Evolutionary conservation across 2,113 vertebrate genomes (phyloP).

Genomic region (Neomonachus schauinslandi): DNA sequence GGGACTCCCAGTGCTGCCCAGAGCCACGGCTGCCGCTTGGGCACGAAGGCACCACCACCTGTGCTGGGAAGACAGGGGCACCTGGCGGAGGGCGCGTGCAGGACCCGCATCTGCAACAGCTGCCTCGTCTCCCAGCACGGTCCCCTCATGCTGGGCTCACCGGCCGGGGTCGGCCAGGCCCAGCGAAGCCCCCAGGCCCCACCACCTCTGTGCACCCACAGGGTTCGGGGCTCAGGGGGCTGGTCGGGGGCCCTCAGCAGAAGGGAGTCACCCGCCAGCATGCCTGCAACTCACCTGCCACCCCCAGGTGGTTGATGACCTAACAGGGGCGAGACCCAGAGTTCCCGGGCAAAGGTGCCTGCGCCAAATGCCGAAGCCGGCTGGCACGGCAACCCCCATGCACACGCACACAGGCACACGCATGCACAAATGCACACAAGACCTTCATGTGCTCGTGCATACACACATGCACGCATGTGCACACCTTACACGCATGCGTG

Average conservation of each 20-base stretch:
- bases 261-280: not conserved
- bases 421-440: not conserved
- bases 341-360: not conserved
- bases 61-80: not conserved
- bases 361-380: not conserved
- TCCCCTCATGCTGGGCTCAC: not conserved
- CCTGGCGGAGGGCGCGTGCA: not conserved
- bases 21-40: not conserved
- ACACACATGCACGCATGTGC: too few species aligned
- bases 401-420: not conserved
- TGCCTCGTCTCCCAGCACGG: not conserved
- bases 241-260: not conserved
- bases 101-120: not conserved
- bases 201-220: not conserved
- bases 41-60: not conserved
- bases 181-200: not conserved
- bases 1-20: not conserved
- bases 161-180: not conserved
- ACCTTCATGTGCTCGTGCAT: not conserved
- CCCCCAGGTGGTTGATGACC: fast-evolving
- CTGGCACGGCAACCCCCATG: not conserved
- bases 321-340: fast-evolving
- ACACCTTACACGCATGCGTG: too few species aligned
- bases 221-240: not conserved
- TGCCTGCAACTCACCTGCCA: not conserved